These are phyloP conservation scores for Eurypyga helias DNA, from an alignment of 2,113 vertebrate species.

Conservation along the genomic window DNA sequence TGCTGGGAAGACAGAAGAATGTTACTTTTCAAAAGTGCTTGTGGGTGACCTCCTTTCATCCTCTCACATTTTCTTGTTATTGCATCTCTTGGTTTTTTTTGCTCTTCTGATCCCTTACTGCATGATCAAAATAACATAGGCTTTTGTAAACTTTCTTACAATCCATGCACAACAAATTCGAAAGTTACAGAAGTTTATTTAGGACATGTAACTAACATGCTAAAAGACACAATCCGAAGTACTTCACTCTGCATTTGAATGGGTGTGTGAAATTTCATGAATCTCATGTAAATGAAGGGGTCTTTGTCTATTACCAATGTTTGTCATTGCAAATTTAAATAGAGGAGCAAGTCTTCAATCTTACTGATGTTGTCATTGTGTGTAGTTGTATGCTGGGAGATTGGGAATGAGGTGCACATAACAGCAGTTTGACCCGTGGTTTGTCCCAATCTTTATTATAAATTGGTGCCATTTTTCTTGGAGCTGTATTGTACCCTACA, in stretches of 20 bases:
- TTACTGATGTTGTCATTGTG: not conserved
- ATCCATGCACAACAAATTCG: not conserved
- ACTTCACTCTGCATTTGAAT: not conserved
- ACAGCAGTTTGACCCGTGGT: not conserved
- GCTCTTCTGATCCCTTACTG: not conserved
- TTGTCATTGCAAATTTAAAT: not conserved
- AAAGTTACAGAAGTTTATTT: not conserved
- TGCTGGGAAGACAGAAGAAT: not conserved
- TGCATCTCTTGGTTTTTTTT: not conserved
- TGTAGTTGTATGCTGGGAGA: not conserved
- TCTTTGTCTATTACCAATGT: not conserved
- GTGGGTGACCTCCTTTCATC: not conserved
- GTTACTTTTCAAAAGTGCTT: not conserved
- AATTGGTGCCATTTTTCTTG: not conserved
- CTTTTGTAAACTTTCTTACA: not conserved
- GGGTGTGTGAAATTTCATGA: not conserved
- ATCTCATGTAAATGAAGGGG: not conserved
- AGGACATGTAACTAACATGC: not conserved
- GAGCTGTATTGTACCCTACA: not conserved
- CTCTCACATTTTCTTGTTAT: not conserved
- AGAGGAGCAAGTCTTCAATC: not conserved
- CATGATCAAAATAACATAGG: not conserved
- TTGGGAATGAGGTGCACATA: not conserved
- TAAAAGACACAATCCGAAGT: not conserved
- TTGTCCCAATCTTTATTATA: not conserved